Evolutionary conservation across 2,113 vertebrate genomes (phyloP).

Genomic region (Pao palembangensis): DNA sequence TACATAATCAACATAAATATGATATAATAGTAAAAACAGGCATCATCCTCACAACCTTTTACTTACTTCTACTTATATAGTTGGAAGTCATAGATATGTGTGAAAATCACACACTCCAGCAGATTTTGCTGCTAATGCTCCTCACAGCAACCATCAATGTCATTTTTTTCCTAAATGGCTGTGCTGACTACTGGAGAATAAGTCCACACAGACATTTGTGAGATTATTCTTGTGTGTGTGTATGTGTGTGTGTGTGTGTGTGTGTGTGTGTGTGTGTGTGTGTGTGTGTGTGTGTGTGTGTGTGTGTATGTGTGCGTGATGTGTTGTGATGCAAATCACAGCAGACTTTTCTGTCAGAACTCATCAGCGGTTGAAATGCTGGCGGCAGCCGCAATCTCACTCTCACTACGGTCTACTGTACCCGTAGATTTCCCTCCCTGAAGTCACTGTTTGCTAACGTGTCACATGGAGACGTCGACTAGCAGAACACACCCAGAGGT

Average conservation of each 20-base stretch:
- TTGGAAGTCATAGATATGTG: no score
- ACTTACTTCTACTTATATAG: no score
- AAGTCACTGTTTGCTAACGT: constrained; percentile 33
- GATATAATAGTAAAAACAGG: no score
- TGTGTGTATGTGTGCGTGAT: constrained; percentile 3
- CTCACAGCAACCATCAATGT: constrained; percentile 6
- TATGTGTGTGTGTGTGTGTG: constrained; percentile 7
- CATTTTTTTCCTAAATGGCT: constrained; percentile 20
- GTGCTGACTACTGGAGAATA: constrained; percentile 10
- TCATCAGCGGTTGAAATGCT: constrained; percentile 42
- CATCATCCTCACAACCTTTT: no score
- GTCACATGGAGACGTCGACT: constrained; percentile 39
- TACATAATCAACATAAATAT: no score
- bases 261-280: constrained; percentile 1
- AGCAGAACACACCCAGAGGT: constrained; percentile 30
- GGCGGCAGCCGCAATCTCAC: constrained; percentile 19
- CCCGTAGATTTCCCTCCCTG: constrained; percentile 7
- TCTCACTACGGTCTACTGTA: constrained; percentile 8
- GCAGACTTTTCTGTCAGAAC: constrained; percentile 49
- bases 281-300: constrained; percentile 7
- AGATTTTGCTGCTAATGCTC: constrained; percentile 9
- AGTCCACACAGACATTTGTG: constrained; percentile 11
- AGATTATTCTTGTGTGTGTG: no score
- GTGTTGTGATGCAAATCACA: constrained; percentile 41
- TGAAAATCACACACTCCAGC: constrained; percentile 1